These are phyloP conservation scores for Littorina saxatilis DNA, from an alignment of 1,140 invertebrate genomes.

Conservation along the genomic window DNA sequence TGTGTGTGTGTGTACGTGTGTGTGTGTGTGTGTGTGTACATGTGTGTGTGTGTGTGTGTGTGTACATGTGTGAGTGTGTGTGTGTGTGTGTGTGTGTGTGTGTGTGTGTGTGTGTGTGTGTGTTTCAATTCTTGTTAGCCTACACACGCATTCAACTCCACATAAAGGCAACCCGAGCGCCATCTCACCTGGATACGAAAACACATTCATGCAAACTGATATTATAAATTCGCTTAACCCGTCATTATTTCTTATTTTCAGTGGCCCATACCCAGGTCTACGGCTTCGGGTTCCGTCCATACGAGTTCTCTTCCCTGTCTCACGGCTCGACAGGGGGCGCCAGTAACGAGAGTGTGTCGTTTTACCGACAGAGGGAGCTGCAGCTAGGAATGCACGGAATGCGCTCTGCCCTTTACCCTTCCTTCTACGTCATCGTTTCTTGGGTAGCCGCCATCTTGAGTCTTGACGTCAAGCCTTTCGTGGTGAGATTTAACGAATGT, in stretches of 20 bases:
- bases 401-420: conserved; percentile 57
- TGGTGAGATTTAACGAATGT: conserved; percentile 53
- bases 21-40: not conserved
- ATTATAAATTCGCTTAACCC: no score
- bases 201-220: not conserved
- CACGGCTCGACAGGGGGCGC: conserved; percentile 33
- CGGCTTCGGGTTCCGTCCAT: conserved; percentile 65
- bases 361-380: conserved; percentile 52
- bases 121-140: not conserved
- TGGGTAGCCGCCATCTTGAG: conserved; percentile 37
- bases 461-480: conserved; percentile 45
- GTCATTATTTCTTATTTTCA: conserved; percentile 45
- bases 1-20: conserved; percentile 3
- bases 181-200: not conserved
- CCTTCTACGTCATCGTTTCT: conserved; percentile 51
- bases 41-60: conserved; percentile 2
- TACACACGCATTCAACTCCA: not conserved
- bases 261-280: conserved; percentile 61
- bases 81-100: not conserved
- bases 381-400: conserved; percentile 57
- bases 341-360: conserved; percentile 36
- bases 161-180: no score
- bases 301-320: conserved; percentile 59
- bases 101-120: not conserved
- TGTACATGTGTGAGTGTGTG: not conserved